Evolutionary conservation across 1,140 invertebrate genomes (phyloP).

Genomic region (Ericerus pela): DNA sequence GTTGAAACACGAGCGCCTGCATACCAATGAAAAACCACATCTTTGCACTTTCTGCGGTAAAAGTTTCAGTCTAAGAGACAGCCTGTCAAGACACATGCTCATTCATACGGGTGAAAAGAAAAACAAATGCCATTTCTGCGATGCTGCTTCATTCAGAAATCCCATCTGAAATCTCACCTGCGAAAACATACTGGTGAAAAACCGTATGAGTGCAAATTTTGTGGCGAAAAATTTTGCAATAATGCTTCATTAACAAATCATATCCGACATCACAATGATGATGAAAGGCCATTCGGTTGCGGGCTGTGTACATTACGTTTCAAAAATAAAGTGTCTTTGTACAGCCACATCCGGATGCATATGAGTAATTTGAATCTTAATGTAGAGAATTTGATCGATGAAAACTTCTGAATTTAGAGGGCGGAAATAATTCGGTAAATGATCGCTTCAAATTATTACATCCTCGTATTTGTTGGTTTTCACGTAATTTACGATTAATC

Average conservation of each 20-base stretch:
- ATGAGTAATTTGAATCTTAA: neutral
- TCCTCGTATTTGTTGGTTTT: too few species aligned
- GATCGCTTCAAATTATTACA: too few species aligned
- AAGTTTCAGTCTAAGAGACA: constrained; percentile 31
- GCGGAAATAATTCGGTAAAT: too few species aligned
- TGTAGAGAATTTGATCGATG: neutral
- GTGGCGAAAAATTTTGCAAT: constrained; percentile 25
- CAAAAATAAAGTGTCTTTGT: neutral
- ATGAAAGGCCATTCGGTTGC: neutral
- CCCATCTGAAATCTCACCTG: constrained; percentile 78
- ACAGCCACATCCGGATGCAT: neutral
- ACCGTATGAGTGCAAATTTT: constrained; percentile 44
- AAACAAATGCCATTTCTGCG: constrained; percentile 37
- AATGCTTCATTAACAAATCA: constrained; percentile 12
- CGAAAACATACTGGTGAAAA: constrained; percentile 59
- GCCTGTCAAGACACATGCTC: constrained; percentile 33
- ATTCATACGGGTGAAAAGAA: constrained; percentile 38
- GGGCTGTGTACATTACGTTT: constrained; percentile 2
- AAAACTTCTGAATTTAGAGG: neutral
- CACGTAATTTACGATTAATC: too few species aligned
- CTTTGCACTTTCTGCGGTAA: constrained; percentile 43
- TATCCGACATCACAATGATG: constrained; percentile 3
- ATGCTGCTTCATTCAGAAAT: constrained; percentile 4
- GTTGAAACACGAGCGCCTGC: constrained; percentile 86
- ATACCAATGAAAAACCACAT: constrained; percentile 91